These are phyloP conservation scores for Blastobasis adustella DNA, from an alignment of 2,888 invertebrate species.

Conservation along the genomic window DNA sequence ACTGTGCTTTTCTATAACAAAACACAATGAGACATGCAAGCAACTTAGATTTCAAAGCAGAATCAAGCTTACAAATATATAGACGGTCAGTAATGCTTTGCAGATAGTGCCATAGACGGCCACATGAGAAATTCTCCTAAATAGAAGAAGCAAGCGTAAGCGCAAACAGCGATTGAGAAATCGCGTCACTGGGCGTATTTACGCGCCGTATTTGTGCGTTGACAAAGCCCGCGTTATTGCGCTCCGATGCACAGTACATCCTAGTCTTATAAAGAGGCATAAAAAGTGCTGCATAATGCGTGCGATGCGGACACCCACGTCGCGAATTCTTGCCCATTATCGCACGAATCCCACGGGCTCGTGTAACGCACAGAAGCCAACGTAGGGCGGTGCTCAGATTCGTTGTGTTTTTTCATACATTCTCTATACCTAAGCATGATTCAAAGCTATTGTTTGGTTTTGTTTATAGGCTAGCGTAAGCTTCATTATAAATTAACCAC, in stretches of 20 bases:
- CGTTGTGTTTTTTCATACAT: no score
- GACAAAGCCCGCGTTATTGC: slow-evolving; percentile 52
- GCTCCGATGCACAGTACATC: slow-evolving; percentile 44
- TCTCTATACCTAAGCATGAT: no score
- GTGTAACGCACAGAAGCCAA: slow-evolving; percentile 58
- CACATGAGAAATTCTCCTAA: neutral
- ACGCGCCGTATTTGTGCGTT: slow-evolving; percentile 43
- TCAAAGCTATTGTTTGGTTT: no score
- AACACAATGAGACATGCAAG: no score
- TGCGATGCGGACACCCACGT: slow-evolving; percentile 65
- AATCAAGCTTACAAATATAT: no score
- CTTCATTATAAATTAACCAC: no score
- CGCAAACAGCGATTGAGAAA: slow-evolving; percentile 25
- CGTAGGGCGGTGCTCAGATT: slow-evolving; percentile 40
- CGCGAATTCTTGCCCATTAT: slow-evolving; percentile 54
- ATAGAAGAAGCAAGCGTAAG: slow-evolving; percentile 19
- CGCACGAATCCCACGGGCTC: slow-evolving; percentile 61
- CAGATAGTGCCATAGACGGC: no score
- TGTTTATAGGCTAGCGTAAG: no score
- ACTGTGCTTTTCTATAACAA: no score
- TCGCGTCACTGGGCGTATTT: slow-evolving; percentile 45
- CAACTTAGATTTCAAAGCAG: no score
- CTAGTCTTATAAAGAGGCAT: slow-evolving; percentile 29
- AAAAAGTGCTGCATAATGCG: slow-evolving; percentile 60
- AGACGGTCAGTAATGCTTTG: no score